Evolutionary conservation across 2,888 invertebrate species (phyloP), one percentile per base, ranked within the genome.

Genomic region (Drosophila melanosoma): DNA sequence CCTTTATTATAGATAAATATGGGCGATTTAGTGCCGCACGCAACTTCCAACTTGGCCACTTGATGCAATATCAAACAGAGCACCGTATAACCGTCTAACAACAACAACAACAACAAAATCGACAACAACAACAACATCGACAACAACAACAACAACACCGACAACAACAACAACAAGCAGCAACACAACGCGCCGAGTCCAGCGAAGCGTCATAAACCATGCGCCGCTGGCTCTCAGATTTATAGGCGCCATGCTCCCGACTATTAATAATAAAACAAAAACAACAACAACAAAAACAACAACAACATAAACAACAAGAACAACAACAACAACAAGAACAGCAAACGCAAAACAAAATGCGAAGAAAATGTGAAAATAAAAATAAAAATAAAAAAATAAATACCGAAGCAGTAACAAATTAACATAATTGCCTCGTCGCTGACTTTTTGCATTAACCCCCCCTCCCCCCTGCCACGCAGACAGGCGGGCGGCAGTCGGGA

Each of bases 1-100:
- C 89, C 89, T 85, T 88, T 88, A 84, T 88, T 84, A 83, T 86
- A 84, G 84, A 84, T 84, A 84, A 84, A 88, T 84, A 83, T 83
- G 83, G 73, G 66, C 88, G 81, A 88, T 88, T 83, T 78, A 73
- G 71, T 86, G 81, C 74, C 75, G 67, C 89, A 86, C 84, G 84
- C 89, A 88, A 86, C 78, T 78, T 78, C 68, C 69, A 66, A 67
- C 64, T 63, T 59, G 49, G 42, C 70, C 67, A 51, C 57, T 67
- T 63, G 62, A 49, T 73, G 59, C 74, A 59, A 72, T 33, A 23
- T 40, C 52, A 53, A 23, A 56, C 36, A 58, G 23, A 49, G 12
- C 45, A 12, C 57, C 32, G 35, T 36, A 40, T 42, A 29, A 29
- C 29, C 29, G 29, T 29, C 5, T 5, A 29, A 29, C 29, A 15